Base-by-base conservation (phyloP, 2,797 vertebrate species). In the Gadopsis bispinosus region DNA sequence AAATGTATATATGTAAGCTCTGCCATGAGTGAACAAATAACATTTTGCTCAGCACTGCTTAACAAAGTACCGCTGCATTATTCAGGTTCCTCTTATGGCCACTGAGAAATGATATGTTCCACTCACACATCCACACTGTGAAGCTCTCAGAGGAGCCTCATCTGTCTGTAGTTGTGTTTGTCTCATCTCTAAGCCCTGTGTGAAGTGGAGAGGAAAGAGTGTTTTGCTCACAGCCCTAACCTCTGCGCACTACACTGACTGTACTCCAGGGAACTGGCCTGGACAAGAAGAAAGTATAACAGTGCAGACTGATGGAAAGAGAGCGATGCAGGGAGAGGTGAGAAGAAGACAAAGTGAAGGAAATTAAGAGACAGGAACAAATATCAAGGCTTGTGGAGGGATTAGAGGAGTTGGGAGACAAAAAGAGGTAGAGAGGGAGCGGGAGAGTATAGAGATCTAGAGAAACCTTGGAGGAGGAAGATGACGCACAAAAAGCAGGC, bases 131-230 rank as follows among this genome's bases (percentile, higher is more conserved):
- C 71, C 67, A 70, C 77, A 59, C 53, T 45, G 56, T 35, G 63
- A 75, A 64, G 75, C 77, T 88, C 86, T 84, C 86, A 51, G 80
- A 82, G 86, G 79, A 87, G 78, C 54, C 69, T 76, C 70, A 47
- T 86, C 74, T 81, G 80, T 90, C 90, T 90, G 81, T 66, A 83
- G 87, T 71, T 73, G 88, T 87, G 83, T 89, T 91, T 87, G 88
- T 89, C 85, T 93, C 88, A 68, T 91, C 78, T 80, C 70, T 81
- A 80, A 86, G 80, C 84, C 66, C 71, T 9, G 77, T 93, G 90
- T 93, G 92, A 93, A 94, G 89, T 92, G 88, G 77, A 91, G 92
- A 88, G 91, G 87, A 91, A 94, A 89, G 73, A 80, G 76, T 74
- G 83, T 89, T 90, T 85, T 81, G 85, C 88, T 87, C 76, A 78